phyloP scores from a whole-genome alignment of 2,888 invertebrate species.

The Heteromurus nitidus region DNA sequence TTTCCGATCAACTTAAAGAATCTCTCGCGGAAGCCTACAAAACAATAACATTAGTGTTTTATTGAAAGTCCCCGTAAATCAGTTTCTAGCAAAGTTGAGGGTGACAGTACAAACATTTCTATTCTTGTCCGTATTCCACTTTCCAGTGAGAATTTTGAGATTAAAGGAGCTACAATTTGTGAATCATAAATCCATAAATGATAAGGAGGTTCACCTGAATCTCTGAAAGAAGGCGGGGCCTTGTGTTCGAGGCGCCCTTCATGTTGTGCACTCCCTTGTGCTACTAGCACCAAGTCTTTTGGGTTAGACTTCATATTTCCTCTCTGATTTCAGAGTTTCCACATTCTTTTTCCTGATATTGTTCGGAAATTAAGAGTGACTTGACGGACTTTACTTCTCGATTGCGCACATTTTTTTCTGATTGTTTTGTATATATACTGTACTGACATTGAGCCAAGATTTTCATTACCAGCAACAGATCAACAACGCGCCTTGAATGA shows the following conservation, averaged over 20 bases:
- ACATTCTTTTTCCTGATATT: no score
- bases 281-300: constrained; percentile 81
- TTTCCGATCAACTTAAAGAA: constrained; percentile 86
- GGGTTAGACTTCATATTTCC: constrained; percentile 84
- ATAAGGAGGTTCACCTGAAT: constrained; percentile 70
- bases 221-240: constrained; percentile 75
- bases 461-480: no score
- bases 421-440: no score
- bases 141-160: background rate
- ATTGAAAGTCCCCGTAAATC: no score
- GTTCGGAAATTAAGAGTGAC: no score
- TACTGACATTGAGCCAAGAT: no score
- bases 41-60: background rate
- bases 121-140: background rate
- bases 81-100: no score
- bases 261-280: constrained; percentile 79
- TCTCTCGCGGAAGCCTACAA: constrained; percentile 83
- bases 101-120: background rate
- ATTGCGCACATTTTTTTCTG: no score
- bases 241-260: constrained; percentile 86
- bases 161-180: background rate
- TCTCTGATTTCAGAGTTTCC: no score
- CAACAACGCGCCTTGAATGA: background rate
- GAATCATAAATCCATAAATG: no score
- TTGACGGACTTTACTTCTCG: no score